Base-by-base conservation (phyloP, 2,888 invertebrate genomes). In the Dynastes grantii region DNA sequence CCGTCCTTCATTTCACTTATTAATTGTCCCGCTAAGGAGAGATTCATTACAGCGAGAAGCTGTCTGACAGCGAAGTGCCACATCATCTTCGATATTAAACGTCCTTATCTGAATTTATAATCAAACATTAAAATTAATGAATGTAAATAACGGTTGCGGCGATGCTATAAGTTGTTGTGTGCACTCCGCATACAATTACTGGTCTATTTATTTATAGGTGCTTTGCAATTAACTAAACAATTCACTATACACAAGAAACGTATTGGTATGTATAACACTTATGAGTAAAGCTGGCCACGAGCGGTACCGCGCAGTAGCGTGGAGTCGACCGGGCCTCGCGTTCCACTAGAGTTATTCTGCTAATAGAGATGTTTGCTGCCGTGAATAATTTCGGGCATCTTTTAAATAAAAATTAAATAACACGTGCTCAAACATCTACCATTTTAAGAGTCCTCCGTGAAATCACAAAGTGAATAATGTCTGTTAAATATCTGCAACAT, bases 21-120 rank as follows among this genome's bases (percentile, higher is more conserved):
- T 71, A 71, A 71, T 71, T 58, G 71, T 71, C 71, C 71, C 71
- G 71, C 71, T 71, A 71, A 71, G 71, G 71, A 71, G 71, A 71
- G 71, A 71, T 71, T 71, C 71, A 71, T 71, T 71, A 71, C 71
- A 55, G 37, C 71, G 71, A 71, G 71, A 71, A 37, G 58, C 22
- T 55, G 71, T 37, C 55, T 71, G 71, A 71, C 71, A 71, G 71
- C 71, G 55, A n/a, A 55, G 71, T 71, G 71, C 71, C 71, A 71
- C 71, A 71, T 71, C 71, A 71, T 71, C 71, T 71, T 71, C 71
- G 58, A 71, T 71, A 71, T 71, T 71, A 71, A 71, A 37, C 71
- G 58, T 58, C 53, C 55, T n/a, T 71, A 71, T 71, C 71, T 71
- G 71, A 71, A 71, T 71, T 71, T 71, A 71, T 71, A 71, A 71